Evolutionary conservation across 1,140 invertebrate species (phyloP).

Genomic region (Trichonephila clavipes): DNA sequence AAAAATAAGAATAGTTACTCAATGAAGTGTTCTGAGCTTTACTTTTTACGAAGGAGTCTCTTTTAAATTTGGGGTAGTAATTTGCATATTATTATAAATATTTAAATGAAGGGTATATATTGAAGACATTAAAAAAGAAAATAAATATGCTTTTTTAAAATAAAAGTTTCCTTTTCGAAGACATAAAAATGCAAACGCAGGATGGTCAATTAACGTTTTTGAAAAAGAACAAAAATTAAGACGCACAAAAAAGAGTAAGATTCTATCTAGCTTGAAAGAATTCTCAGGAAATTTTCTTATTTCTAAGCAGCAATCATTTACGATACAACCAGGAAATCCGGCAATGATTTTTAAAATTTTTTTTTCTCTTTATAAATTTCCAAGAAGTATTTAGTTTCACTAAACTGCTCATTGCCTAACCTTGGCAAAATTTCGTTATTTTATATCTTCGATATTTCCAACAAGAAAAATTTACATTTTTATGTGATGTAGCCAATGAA

Average conservation of each 20-base stretch:
- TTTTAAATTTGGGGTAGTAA: slow-evolving; percentile 39
- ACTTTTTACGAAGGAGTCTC: neutral
- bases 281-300: neutral
- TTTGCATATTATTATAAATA: slow-evolving; percentile 71
- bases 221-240: neutral
- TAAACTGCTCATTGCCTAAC: neutral
- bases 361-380: neutral
- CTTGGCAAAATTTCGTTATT: neutral
- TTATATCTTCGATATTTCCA: too few species aligned
- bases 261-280: neutral
- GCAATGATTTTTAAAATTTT: neutral
- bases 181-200: slow-evolving; percentile 12
- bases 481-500: too few species aligned
- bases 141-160: neutral
- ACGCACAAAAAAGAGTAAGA: neutral
- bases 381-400: neutral
- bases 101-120: slow-evolving; percentile 34
- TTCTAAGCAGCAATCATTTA: too few species aligned
- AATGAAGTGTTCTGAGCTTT: neutral
- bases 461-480: too few species aligned
- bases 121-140: neutral
- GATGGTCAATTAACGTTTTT: slow-evolving; percentile 21
- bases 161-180: neutral
- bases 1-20: neutral
- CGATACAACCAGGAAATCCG: neutral